Conservation (phyloP, 2,888 invertebrate genomes). For the Cheilosia variabilis region DNA sequence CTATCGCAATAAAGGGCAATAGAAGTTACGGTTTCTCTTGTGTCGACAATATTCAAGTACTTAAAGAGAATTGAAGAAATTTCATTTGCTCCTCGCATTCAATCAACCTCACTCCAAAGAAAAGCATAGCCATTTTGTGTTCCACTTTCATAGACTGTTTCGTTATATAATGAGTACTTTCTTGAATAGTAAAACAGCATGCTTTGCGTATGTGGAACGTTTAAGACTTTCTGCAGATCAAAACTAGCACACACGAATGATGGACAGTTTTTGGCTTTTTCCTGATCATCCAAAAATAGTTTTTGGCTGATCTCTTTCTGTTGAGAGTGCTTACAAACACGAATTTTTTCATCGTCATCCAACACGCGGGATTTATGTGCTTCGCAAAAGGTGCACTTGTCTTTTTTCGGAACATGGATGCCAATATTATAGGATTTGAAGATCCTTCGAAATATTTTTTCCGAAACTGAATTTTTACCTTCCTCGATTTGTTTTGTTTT, state of each 20-base stretch:
- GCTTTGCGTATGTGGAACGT: not conserved
- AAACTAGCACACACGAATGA: conserved; percentile 12
- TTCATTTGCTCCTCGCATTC: no score
- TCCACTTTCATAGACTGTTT: no score
- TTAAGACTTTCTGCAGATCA: conserved; percentile 12
- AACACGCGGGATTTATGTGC: not conserved
- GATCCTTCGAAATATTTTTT: conserved; percentile 15
- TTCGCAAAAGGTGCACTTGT: conserved; percentile 3
- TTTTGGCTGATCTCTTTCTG: not conserved
- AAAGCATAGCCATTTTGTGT: no score
- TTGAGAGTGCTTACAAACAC: conserved; percentile 2
- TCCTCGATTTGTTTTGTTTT: conserved; percentile 21
- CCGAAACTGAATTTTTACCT: conserved; percentile 11
- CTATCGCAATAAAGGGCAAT: no score
- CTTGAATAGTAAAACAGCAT: no score
- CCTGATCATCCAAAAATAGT: conserved; percentile 14
- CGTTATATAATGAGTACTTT: no score
- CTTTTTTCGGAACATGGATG: conserved; percentile 6
- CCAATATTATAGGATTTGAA: conserved; percentile 21
- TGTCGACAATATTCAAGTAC: no score
- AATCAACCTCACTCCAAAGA: no score
- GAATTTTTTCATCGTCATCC: not conserved
- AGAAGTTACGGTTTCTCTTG: no score
- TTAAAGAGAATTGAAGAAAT: no score
- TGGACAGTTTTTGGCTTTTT: conserved; percentile 14